Evolutionary conservation across 2,888 invertebrate species (phyloP).

Genomic region (Beris morrisii): DNA sequence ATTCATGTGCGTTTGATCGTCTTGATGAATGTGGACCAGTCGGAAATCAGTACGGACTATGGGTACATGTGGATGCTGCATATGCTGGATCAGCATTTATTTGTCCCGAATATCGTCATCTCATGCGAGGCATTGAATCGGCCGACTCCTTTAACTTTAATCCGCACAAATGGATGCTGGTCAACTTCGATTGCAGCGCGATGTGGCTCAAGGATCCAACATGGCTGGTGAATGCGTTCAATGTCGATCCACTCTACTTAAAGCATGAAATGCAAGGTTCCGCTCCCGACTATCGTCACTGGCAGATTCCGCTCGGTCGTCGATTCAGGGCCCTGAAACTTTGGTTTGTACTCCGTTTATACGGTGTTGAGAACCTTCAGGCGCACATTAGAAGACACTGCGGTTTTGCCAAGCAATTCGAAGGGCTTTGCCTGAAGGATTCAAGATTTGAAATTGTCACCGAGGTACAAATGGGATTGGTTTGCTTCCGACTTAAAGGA

Average conservation of each 20-base stretch:
- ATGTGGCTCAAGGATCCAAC: slow-evolving; percentile 94
- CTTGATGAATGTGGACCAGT: slow-evolving; percentile 89
- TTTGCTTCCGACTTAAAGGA: slow-evolving; percentile 92
- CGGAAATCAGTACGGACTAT: slow-evolving; percentile 74
- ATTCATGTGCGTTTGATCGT: slow-evolving; percentile 92
- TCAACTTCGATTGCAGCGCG: slow-evolving; percentile 98
- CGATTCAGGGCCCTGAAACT: slow-evolving; percentile 90
- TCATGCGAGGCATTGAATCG: slow-evolving; percentile 84
- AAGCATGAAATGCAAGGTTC: slow-evolving; percentile 91
- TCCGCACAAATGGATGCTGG: slow-evolving; percentile 98
- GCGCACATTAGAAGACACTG: slow-evolving; percentile 84
- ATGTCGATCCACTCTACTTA: slow-evolving; percentile 94
- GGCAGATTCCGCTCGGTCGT: slow-evolving; percentile 95
- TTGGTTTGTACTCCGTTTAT: slow-evolving; percentile 92
- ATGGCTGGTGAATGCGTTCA: slow-evolving; percentile 92
- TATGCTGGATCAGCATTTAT: slow-evolving; percentile 96
- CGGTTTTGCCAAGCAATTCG: slow-evolving; percentile 84
- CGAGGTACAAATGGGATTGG: slow-evolving; percentile 91
- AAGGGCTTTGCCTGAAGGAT: slow-evolving; percentile 72
- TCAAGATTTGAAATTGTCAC: slow-evolving; percentile 85
- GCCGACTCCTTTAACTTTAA: slow-evolving; percentile 98
- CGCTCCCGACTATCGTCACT: slow-evolving; percentile 93
- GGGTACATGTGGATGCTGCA: slow-evolving; percentile 97
- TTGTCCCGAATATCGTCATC: slow-evolving; percentile 91
- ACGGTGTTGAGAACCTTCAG: slow-evolving; percentile 86